phyloP scores from a whole-genome alignment of 1,140 invertebrate species.

The Coenobita brevimanus region DNA sequence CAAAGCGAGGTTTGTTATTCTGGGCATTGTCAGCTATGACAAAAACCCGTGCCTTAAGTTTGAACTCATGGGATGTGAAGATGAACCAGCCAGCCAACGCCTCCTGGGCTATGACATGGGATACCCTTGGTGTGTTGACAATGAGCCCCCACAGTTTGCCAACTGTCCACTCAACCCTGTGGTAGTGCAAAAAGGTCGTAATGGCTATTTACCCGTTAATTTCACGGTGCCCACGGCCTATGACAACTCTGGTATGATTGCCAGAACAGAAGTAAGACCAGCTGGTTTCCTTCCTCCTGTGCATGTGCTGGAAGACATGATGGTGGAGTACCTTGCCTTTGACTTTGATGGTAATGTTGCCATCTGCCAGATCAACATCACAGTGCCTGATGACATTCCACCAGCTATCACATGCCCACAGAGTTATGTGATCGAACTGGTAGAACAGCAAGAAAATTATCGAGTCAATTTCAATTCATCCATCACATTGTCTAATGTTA shows the following conservation, averaged over 20 bases:
- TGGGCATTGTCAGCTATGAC: constrained; percentile 95
- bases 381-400: constrained; percentile 90
- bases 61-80: constrained; percentile 95
- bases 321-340: constrained; percentile 95
- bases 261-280: constrained; percentile 91
- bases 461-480: constrained; percentile 95
- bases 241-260: constrained; percentile 96
- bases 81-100: constrained; percentile 81
- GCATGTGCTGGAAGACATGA: constrained; percentile 91
- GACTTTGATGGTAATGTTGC: constrained; percentile 98
- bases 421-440: constrained; percentile 94
- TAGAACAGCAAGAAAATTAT: constrained; percentile 92
- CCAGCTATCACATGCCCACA: constrained; percentile 95
- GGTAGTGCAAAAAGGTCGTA: constrained; percentile 88
- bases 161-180: constrained; percentile 96
- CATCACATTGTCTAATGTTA: constrained; percentile 86
- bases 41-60: constrained; percentile 97
- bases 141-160: constrained; percentile 96
- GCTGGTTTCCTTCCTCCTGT: constrained; percentile 92
- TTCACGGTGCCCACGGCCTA: constrained; percentile 93
- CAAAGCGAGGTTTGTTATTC: constrained; percentile 92
- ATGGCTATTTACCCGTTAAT: constrained; percentile 90
- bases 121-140: constrained; percentile 95
- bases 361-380: constrained; percentile 96
- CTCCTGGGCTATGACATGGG: constrained; percentile 94